Evolutionary conservation across 2,888 invertebrate species (phyloP).

Genomic region (Strigamia transsilvanica): DNA sequence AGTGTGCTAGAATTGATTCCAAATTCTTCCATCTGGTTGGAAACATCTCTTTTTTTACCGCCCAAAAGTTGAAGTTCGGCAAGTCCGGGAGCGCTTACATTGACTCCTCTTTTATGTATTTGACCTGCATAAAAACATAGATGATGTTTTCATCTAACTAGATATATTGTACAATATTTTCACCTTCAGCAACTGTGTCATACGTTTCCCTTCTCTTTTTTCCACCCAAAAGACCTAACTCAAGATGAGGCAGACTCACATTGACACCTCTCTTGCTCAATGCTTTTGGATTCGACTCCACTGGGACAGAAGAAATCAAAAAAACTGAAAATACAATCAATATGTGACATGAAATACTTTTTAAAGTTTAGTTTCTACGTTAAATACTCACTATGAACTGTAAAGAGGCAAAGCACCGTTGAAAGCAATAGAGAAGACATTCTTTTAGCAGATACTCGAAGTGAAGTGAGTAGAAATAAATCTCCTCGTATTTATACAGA

Average conservation of each 20-base stretch:
- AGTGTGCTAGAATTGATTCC: too few relatives aligned
- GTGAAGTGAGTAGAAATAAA: too few relatives aligned
- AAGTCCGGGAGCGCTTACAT: background rate
- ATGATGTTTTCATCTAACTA: background rate
- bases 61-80: background rate
- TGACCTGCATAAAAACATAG: background rate
- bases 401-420: background rate
- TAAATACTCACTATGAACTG: background rate
- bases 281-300: background rate
- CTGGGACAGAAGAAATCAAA: background rate
- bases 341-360: background rate
- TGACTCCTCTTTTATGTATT: background rate
- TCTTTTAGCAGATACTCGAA: too few relatives aligned
- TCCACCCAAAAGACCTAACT: background rate
- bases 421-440: too few relatives aligned
- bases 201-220: background rate
- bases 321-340: background rate
- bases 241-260: background rate
- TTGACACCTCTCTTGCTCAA: background rate
- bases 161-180: background rate
- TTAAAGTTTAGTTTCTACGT: background rate
- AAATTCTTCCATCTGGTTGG: too few relatives aligned
- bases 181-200: background rate
- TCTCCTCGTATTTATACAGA: too few relatives aligned
- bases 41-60: background rate